Conservation (phyloP, 35 echinoderm and acorn worm species). For the Heliocidaris tuberculata region DNA sequence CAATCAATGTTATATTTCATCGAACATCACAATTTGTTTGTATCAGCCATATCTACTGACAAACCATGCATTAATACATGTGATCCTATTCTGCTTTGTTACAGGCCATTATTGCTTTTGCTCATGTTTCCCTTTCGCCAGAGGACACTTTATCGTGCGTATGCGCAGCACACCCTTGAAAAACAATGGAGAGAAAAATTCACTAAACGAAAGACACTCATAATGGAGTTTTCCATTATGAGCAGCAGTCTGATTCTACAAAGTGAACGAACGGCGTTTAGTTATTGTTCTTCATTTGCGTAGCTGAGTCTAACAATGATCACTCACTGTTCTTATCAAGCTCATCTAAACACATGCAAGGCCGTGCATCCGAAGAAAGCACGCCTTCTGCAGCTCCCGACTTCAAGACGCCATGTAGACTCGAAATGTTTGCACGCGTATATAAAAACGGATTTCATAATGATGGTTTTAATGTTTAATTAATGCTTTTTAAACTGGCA, state of each 20-base stretch:
- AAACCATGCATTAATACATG: too few species aligned
- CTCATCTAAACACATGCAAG: neutral
- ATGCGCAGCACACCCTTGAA: neutral
- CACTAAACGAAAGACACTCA: neutral
- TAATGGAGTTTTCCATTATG: neutral
- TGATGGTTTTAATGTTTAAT: too few species aligned
- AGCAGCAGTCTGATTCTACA: neutral
- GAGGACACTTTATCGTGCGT: too few species aligned
- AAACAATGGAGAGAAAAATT: neutral
- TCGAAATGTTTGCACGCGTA: neutral
- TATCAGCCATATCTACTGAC: too few species aligned
- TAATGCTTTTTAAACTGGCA: neutral
- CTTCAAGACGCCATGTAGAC: neutral
- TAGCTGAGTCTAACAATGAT: neutral
- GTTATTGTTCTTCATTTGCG: neutral
- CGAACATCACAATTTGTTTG: too few species aligned
- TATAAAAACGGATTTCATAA: neutral
- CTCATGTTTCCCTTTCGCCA: too few species aligned
- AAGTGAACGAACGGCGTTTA: neutral
- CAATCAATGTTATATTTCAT: too few species aligned
- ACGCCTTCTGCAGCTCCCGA: neutral
- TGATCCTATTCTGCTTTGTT: too few species aligned
- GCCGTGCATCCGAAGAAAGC: neutral
- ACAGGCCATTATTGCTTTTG: too few species aligned
- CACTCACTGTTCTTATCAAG: neutral